Evolutionary conservation across 1,140 invertebrate genomes (phyloP).

Genomic region (Lepidotrigona ventralis): DNA sequence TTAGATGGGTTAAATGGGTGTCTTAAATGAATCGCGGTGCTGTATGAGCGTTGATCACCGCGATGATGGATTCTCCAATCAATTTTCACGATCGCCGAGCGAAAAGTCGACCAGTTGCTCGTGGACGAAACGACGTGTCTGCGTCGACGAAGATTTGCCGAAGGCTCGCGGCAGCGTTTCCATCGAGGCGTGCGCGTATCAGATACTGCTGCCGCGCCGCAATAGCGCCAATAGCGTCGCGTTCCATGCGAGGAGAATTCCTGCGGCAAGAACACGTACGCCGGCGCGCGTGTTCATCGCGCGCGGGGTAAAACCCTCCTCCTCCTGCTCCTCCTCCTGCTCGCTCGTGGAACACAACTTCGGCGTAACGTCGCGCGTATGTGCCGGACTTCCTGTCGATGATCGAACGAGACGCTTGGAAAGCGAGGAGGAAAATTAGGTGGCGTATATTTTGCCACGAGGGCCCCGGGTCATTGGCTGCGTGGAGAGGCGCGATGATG

Average conservation of each 20-base stretch:
- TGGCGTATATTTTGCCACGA: constrained; percentile 51
- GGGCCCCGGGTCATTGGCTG: constrained; percentile 42
- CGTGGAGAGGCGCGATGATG: constrained; percentile 8
- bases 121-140: neutral
- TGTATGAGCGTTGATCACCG: too few species aligned
- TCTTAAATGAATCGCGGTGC: too few species aligned
- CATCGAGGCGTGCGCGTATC: neutral
- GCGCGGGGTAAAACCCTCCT: constrained; percentile 31
- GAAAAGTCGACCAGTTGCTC: too few species aligned
- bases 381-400: constrained; percentile 67
- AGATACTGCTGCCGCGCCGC: neutral
- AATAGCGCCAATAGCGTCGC: neutral
- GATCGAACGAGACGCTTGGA: constrained; percentile 59
- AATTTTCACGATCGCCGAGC: too few species aligned
- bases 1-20: too few species aligned
- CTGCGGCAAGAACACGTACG: constrained; percentile 14
- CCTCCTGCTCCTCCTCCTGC: constrained; percentile 2
- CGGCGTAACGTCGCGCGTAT: neutral
- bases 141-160: constrained; percentile 1
- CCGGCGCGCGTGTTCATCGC: constrained; percentile 33
- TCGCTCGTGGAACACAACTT: constrained; percentile 24
- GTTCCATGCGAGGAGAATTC: constrained; percentile 35
- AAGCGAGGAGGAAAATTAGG: constrained; percentile 68
- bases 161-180: neutral
- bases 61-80: too few species aligned